Evolutionary conservation across 2,797 vertebrate genomes (phyloP), one percentile per base, ranked within the genome.

Genomic region (Falco novaeseelandiae): DNA sequence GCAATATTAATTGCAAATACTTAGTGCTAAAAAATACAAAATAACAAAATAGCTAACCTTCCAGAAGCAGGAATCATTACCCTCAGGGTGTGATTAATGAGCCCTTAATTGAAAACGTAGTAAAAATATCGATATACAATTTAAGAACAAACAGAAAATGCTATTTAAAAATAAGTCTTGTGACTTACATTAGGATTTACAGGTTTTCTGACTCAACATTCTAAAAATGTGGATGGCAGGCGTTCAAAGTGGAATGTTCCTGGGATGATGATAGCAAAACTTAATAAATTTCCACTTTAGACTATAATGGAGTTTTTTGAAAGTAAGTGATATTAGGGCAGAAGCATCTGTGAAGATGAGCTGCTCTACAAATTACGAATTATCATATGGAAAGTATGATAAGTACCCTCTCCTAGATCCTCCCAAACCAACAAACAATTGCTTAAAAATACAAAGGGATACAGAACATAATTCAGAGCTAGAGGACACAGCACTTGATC

Each of bases 141-240:
- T 40, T 38, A 84, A 79, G 61, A 94, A 70, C 66, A 67, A 92
- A 54, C 22, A 88, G 80, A 26, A 95, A 89, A 58, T 78, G 52
- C 82, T 77, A 69, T 92, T 93, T 92, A 76, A 89, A 94, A 92
- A 79, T 42, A 67, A 73, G 42, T 79, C 85, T 84, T 67, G 14
- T 57, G 70, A 83, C 27, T 86, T 81, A 46, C 52, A 22, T 78
- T 54, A 74, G 38, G 49, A 84, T 78, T 86, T 94, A 36, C 34
- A 72, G 74, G 80, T 90, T 90, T 95, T 90, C 54, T 96, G 80
- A 72, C 62, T 94, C 81, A 63, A 16, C 36, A 4, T 51, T 62
- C 83, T 87, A 26, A 81, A 90, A 59, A 72, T 42, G 70, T 44
- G 76, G 59, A 76, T 87, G 84, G 76, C 92, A 91, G 51, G 36